phyloP scores from a whole-genome alignment of 2,888 invertebrate species.

The Macropis europaea region DNA sequence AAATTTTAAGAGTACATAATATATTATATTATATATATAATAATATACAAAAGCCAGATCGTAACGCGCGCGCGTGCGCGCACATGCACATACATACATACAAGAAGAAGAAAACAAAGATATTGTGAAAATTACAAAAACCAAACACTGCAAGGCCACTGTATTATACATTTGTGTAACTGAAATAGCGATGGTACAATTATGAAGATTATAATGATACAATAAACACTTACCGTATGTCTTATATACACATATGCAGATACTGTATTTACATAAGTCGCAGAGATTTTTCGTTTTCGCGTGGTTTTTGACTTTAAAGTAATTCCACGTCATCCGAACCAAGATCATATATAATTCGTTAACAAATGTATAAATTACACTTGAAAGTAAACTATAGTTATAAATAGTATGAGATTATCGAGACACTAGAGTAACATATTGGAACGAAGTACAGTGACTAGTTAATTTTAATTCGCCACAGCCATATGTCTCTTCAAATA shows the following conservation, averaged over 20 bases:
- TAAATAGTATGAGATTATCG: conserved; percentile 26
- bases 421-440: not conserved
- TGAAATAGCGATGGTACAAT: conserved; percentile 69
- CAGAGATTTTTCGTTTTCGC: not conserved
- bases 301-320: no score
- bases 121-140: conserved; percentile 52
- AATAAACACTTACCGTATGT: conserved; percentile 73
- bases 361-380: conserved; percentile 46
- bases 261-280: conserved; percentile 23
- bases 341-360: conserved; percentile 26
- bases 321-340: not conserved
- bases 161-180: conserved; percentile 73
- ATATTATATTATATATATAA: conserved; percentile 56
- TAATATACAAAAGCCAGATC: conserved; percentile 19
- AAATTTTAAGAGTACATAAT: conserved; percentile 64
- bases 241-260: conserved; percentile 62
- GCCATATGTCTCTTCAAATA: conserved; percentile 82
- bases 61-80: conserved; percentile 4
- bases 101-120: conserved; percentile 35
- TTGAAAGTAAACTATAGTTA: conserved; percentile 28
- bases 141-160: conserved; percentile 66
- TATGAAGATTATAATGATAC: conserved; percentile 68
- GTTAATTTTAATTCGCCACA: conserved; percentile 4
- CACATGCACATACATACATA: conserved; percentile 29
- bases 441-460: not conserved